Conservation (phyloP, 2,797 vertebrate genomes). For the Esox masquinongy region DNA sequence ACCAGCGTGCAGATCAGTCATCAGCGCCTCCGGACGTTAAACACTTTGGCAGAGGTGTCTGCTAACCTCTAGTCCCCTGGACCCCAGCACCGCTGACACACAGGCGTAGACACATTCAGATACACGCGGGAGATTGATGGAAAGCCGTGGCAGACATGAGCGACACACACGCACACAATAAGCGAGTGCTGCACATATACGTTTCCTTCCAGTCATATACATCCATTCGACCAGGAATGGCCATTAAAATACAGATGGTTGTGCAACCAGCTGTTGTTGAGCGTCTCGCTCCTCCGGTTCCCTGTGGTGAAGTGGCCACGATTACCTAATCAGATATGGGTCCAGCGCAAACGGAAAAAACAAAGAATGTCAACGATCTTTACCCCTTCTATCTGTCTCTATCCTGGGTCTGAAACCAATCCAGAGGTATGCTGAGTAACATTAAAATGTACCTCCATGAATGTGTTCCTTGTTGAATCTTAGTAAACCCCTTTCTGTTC, state of each 20-base stretch:
- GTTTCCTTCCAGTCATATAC: background rate
- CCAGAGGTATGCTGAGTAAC: constrained; percentile 18
- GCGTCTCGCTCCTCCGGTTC: background rate
- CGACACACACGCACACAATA: background rate
- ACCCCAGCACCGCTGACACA: constrained; percentile 26
- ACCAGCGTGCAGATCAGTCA: constrained; percentile 67
- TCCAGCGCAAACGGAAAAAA: background rate
- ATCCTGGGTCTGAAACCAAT: background rate
- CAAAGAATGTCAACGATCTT: background rate
- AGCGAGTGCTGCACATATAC: no score
- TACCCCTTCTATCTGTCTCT: background rate
- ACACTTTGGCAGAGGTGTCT: constrained; percentile 73
- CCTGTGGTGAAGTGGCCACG: background rate
- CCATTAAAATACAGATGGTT: background rate
- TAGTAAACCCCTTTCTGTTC: constrained; percentile 25
- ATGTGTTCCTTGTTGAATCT: constrained; percentile 46
- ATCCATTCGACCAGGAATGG: background rate
- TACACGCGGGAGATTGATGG: constrained; percentile 12
- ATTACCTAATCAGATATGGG: background rate
- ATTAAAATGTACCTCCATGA: constrained; percentile 33
- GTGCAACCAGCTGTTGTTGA: background rate
- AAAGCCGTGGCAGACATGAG: constrained; percentile 19
- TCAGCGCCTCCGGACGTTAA: constrained; percentile 48
- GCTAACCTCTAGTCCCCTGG: constrained; percentile 53
- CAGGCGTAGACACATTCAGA: background rate